Conservation (phyloP, 2,888 invertebrate genomes). For the Coelopa pilipes region DNA sequence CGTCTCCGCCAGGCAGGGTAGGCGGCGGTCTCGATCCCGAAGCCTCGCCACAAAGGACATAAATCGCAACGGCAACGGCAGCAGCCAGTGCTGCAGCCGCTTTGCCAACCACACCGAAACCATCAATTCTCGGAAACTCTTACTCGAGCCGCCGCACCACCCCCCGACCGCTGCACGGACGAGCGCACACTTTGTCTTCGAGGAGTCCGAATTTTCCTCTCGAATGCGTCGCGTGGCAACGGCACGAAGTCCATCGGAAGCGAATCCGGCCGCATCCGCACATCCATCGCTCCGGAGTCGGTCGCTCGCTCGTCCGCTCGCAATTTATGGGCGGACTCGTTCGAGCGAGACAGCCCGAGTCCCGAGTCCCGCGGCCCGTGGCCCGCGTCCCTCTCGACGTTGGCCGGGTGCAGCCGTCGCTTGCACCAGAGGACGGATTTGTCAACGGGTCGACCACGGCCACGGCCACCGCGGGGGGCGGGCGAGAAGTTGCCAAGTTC, state of each 20-base stretch:
- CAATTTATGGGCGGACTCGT: conserved; percentile 40
- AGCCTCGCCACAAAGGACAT: conserved; percentile 37
- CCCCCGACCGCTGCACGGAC: conserved; percentile 5
- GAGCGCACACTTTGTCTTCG: conserved; percentile 38
- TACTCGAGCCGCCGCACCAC: neutral
- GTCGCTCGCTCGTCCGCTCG: conserved; percentile 19
- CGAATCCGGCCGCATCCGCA: conserved; percentile 42
- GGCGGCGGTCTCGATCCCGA: neutral
- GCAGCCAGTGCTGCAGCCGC: neutral
- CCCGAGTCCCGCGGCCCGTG: no score
- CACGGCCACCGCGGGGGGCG: neutral
- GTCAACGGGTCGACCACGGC: conserved; percentile 40
- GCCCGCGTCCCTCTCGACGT: no score
- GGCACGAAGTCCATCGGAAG: conserved; percentile 35
- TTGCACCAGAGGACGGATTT: conserved; percentile 15
- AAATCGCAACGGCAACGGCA: conserved; percentile 29
- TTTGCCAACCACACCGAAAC: conserved; percentile 19
- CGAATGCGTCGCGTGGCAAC: conserved; percentile 38
- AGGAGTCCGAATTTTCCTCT: conserved; percentile 42
- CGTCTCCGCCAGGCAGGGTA: no score
- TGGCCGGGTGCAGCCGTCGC: neutral
- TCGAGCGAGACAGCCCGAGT: no score
- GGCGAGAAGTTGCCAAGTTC: neutral
- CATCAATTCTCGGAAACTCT: conserved; percentile 28
- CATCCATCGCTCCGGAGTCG: conserved; percentile 35